A percentile compares a stretch with the other conserved stretches of the same genome.
Conservation (phyloP, 2,888 invertebrate species). For the Portevinia maculata region DNA sequence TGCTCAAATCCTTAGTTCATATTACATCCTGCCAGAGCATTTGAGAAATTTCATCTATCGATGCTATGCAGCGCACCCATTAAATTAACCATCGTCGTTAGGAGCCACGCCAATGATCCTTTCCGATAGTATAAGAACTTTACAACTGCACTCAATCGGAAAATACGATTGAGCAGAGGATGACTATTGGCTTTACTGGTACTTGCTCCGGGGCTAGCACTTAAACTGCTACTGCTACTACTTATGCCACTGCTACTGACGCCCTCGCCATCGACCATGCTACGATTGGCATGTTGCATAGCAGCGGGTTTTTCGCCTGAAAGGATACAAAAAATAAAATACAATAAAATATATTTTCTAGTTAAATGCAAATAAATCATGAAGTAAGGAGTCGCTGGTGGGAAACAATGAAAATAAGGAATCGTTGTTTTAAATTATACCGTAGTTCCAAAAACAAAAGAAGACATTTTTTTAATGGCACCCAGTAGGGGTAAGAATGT, state of each 20-base stretch:
- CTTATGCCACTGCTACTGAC: slow-evolving; percentile 75
- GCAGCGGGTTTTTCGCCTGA: slow-evolving; percentile 82
- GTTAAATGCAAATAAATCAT: slow-evolving; percentile 49
- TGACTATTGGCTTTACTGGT: slow-evolving; percentile 69
- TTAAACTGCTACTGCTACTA: slow-evolving; percentile 72
- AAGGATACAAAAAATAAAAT: slow-evolving; percentile 50
- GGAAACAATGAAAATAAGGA: slow-evolving; percentile 2
- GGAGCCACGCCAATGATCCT: slow-evolving; percentile 66
- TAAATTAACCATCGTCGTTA: slow-evolving; percentile 66
- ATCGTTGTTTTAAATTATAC: background rate
- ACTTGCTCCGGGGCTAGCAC: slow-evolving; percentile 58
- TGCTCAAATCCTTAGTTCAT: slow-evolving; percentile 57
- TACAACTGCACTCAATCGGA: slow-evolving; percentile 66
- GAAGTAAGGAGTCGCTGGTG: background rate
- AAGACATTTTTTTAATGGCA: background rate
- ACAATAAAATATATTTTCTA: slow-evolving; percentile 31
- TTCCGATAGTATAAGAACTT: slow-evolving; percentile 68
- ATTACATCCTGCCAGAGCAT: slow-evolving; percentile 51
- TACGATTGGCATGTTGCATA: slow-evolving; percentile 82
- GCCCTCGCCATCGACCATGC: slow-evolving; percentile 79
- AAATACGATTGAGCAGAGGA: slow-evolving; percentile 69
- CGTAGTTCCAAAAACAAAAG: background rate
- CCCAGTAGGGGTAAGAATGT: background rate
- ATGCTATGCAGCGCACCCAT: slow-evolving; percentile 64
- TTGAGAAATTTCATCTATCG: slow-evolving; percentile 69